Evolutionary conservation across 2,113 vertebrate genomes (phyloP).

Genomic region (Embiotoca jacksoni): DNA sequence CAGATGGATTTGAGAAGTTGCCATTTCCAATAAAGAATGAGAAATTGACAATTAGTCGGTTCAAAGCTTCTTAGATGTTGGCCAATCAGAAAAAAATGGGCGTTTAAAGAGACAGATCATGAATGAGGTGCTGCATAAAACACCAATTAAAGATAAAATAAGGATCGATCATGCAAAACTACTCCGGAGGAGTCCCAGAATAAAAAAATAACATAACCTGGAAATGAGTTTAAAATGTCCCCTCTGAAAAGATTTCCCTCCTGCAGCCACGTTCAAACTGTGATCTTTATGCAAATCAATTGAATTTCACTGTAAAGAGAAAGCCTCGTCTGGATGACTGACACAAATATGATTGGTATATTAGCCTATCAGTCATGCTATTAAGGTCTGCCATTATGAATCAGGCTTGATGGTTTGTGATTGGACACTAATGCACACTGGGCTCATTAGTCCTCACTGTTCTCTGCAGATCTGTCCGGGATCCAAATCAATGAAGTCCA

Average conservation of each 20-base stretch:
- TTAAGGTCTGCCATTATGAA: conserved; percentile 57
- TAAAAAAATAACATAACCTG: too few species aligned
- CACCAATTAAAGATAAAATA: too few species aligned
- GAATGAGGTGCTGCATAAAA: too few species aligned
- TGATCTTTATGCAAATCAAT: conserved; percentile 40
- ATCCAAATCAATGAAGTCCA: conserved; percentile 51
- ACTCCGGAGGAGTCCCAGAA: too few species aligned
- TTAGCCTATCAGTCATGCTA: conserved; percentile 67
- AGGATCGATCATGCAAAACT: too few species aligned
- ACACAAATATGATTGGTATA: conserved; percentile 63
- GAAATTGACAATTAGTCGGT: too few species aligned
- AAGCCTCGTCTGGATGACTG: conserved; percentile 49
- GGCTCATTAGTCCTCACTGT: conserved; percentile 40
- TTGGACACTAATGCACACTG: conserved; percentile 47
- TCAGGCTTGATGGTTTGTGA: conserved; percentile 61
- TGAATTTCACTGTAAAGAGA: conserved; percentile 37
- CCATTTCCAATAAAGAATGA: too few species aligned
- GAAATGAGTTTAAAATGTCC: too few species aligned
- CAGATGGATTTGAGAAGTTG: too few species aligned
- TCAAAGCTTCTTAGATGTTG: too few species aligned
- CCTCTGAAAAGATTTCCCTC: background rate
- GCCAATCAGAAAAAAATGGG: too few species aligned
- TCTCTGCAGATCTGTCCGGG: conserved; percentile 29
- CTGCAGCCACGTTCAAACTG: background rate
- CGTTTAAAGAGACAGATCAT: too few species aligned